Evolutionary conservation across 2,113 vertebrate species (phyloP).

Genomic region (Rousettus leschenaultii): DNA sequence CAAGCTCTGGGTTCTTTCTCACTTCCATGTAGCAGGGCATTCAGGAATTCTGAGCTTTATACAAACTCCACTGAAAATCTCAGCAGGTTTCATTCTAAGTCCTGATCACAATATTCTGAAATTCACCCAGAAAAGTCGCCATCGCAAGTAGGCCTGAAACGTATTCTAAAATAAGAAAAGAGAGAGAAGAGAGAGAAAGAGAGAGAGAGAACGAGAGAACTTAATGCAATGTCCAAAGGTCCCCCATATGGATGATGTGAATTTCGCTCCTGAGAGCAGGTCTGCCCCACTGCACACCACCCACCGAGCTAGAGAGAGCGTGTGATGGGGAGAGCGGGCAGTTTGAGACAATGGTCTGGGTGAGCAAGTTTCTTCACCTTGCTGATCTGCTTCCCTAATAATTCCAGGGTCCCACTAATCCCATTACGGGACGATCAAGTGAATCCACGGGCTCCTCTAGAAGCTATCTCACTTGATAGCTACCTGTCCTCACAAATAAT

Average conservation of each 20-base stretch:
- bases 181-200: neutral
- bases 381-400: neutral
- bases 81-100: neutral
- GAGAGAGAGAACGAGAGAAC: neutral
- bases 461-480: neutral
- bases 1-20: neutral
- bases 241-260: fast-evolving
- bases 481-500: neutral
- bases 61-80: neutral
- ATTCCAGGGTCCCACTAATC: neutral
- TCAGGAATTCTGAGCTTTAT: neutral
- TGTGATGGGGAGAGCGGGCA: neutral
- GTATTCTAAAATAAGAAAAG: neutral
- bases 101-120: neutral
- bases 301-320: neutral
- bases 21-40: neutral
- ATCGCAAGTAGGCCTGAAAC: neutral
- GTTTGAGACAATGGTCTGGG: neutral
- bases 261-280: neutral
- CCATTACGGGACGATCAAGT: neutral
- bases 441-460: neutral
- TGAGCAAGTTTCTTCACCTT: neutral
- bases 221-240: too few relatives aligned
- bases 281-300: neutral
- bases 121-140: neutral